Percentiles rank a stretch among this genome's conserved stretches.
These are phyloP conservation scores for Cynopterus sphinx DNA, from an alignment of 2,797 vertebrate genomes.

Conservation along the genomic window DNA sequence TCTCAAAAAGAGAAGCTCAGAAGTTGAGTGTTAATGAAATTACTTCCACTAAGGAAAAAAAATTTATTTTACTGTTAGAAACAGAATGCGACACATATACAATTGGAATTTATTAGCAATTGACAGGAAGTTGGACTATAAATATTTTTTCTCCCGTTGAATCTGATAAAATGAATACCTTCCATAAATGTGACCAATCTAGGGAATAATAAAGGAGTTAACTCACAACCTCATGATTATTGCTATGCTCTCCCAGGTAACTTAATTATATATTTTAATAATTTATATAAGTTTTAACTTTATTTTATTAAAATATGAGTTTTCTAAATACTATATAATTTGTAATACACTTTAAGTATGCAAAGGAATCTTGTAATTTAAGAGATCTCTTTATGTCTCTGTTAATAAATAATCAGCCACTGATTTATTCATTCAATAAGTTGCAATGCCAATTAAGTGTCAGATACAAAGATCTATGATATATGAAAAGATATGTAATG, in stretches of 20 bases:
- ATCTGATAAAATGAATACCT: neutral
- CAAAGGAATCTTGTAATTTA: neutral
- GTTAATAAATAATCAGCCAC: neutral
- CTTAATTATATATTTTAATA: slow-evolving; percentile 44
- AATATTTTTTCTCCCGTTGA: slow-evolving; percentile 9
- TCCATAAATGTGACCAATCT: neutral
- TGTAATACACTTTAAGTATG: slow-evolving; percentile 2
- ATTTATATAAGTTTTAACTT: slow-evolving; percentile 45
- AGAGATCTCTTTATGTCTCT: neutral
- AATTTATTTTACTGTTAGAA: neutral
- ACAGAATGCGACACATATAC: neutral
- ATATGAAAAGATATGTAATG: neutral
- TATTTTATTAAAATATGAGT: slow-evolving; percentile 46
- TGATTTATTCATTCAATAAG: neutral
- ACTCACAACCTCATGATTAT: neutral
- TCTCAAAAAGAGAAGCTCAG: neutral
- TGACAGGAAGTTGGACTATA: neutral
- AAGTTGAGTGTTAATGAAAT: neutral
- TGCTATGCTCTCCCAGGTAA: neutral
- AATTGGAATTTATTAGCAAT: neutral
- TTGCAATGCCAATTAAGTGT: neutral
- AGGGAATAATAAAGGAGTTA: neutral
- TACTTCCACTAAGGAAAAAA: neutral
- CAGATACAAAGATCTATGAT: slow-evolving; percentile 11
- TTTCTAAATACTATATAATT: neutral